Evolutionary conservation across 2,797 vertebrate species (phyloP).

Genomic region (Sebastes iracundus): DNA sequence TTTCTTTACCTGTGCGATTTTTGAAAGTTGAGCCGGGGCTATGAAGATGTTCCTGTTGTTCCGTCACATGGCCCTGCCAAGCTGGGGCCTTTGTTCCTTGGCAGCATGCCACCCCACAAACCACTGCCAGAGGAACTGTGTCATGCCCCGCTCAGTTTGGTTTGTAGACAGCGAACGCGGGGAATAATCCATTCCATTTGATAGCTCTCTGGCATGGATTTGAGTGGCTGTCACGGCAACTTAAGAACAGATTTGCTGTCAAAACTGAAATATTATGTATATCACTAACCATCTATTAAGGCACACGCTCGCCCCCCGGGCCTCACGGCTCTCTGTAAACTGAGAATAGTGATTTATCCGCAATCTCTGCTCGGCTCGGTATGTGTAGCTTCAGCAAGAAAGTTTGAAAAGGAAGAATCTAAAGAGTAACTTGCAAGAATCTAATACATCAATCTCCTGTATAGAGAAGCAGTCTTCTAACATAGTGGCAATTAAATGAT

Average conservation of each 20-base stretch:
- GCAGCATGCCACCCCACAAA: conserved; percentile 56
- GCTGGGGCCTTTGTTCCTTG: conserved; percentile 61
- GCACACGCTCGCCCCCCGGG: conserved; percentile 35
- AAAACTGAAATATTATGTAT: conserved; percentile 68
- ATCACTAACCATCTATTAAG: conserved; percentile 64
- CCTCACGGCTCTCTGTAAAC: conserved; percentile 7
- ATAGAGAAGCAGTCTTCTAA: background rate
- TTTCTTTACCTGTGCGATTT: conserved; percentile 56
- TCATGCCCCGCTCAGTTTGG: conserved; percentile 62
- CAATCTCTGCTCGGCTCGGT: conserved; percentile 10
- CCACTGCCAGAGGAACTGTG: conserved; percentile 65
- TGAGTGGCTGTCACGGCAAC: conserved; percentile 68
- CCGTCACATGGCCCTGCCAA: conserved; percentile 55
- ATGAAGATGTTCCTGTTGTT: conserved; percentile 63
- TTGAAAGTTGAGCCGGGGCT: conserved; percentile 33
- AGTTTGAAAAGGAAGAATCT: conserved; percentile 33
- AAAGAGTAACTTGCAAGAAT: conserved; percentile 31
- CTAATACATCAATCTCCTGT: background rate
- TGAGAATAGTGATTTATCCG: conserved; percentile 51
- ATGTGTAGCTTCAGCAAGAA: conserved; percentile 56
- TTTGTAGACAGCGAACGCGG: conserved; percentile 52
- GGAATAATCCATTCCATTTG: conserved; percentile 72
- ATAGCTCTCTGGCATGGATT: conserved; percentile 65
- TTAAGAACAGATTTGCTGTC: conserved; percentile 73
- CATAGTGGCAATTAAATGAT: conserved; percentile 8